phyloP scores from a whole-genome alignment of 1,140 invertebrate genomes.

The Bilobella aurantiaca region DNA sequence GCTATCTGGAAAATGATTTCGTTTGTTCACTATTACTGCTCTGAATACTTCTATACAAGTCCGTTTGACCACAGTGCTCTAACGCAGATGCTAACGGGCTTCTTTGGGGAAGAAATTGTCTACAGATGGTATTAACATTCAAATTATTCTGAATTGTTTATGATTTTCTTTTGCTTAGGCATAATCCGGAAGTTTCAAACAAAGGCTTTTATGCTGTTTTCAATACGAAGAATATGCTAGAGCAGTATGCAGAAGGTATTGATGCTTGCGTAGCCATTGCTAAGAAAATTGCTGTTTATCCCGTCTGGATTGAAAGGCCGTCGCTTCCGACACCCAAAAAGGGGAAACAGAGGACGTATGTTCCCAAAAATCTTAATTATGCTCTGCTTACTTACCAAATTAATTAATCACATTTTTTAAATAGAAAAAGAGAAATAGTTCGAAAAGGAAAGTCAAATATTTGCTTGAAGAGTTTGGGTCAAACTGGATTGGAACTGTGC shows the following conservation, averaged over 20 bases:
- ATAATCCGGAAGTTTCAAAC: not conserved
- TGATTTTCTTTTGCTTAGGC: not conserved
- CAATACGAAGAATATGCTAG: not conserved
- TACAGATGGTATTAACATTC: not conserved
- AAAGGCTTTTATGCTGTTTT: not conserved
- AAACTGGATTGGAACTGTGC: too few relatives aligned
- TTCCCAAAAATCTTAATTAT: too few relatives aligned
- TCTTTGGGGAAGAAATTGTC: not conserved
- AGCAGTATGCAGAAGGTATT: not conserved
- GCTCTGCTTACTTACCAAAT: too few relatives aligned
- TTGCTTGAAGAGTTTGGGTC: too few relatives aligned
- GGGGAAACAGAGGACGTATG: too few relatives aligned
- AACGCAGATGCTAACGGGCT: not conserved
- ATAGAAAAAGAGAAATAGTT: too few relatives aligned
- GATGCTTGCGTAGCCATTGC: not conserved
- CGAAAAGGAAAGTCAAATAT: too few relatives aligned
- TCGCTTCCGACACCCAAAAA: too few relatives aligned
- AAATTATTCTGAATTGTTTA: not conserved
- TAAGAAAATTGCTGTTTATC: not conserved
- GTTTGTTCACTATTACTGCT: not conserved
- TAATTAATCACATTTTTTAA: too few relatives aligned
- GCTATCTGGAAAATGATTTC: not conserved
- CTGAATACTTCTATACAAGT: not conserved
- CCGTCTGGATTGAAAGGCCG: not conserved
- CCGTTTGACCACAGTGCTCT: not conserved